Conservation (phyloP, 1,140 invertebrate genomes). For the Vollenhovia emeryi region DNA sequence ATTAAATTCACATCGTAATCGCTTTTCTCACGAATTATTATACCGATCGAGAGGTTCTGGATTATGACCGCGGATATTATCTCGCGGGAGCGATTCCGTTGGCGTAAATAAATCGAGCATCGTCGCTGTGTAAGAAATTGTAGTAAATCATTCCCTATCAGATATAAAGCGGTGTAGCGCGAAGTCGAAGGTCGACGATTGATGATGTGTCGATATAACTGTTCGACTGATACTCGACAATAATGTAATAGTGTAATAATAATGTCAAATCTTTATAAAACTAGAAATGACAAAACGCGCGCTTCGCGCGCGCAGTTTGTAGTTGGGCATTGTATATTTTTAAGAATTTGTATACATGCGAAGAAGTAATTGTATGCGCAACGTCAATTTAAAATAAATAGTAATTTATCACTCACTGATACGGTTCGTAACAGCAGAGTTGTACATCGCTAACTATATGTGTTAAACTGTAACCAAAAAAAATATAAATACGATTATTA, state of each 20-base stretch:
- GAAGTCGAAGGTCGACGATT: constrained; percentile 11
- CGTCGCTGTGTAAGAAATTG: constrained; percentile 21
- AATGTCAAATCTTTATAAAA: not conserved
- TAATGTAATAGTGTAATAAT: not conserved
- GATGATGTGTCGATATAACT: not conserved
- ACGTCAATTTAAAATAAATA: no score
- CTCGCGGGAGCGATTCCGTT: not conserved
- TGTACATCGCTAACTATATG: no score
- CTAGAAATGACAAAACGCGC: no score
- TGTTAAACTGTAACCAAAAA: no score
- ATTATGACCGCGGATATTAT: not conserved
- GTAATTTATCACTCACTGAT: no score
- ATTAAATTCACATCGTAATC: not conserved
- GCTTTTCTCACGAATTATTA: not conserved
- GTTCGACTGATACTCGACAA: not conserved
- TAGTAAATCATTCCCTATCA: not conserved
- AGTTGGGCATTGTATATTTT: no score
- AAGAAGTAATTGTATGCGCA: no score
- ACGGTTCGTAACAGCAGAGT: no score
- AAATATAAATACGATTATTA: no score
- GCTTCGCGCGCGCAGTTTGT: no score
- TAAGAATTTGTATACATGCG: no score
- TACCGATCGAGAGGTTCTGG: not conserved
- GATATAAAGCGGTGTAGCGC: not conserved
- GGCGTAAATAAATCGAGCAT: not conserved